Evolutionary conservation across 2,888 invertebrate genomes (phyloP).

Genomic region (Nephrotoma guestfalica): DNA sequence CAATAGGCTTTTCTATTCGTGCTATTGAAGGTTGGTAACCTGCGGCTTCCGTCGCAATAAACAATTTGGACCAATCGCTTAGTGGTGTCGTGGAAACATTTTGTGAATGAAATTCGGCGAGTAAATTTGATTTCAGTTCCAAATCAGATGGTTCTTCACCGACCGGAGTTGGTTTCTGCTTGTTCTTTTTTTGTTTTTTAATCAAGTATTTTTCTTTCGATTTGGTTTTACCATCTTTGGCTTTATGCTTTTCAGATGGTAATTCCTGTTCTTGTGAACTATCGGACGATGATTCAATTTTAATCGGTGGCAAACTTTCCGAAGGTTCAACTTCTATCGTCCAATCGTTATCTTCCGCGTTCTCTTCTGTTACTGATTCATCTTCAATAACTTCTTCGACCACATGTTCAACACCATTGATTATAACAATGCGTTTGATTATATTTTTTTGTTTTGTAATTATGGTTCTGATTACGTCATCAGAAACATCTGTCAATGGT

Average conservation of each 20-base stretch:
- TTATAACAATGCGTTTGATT: slow-evolving; percentile 57
- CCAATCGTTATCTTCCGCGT: background rate
- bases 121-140: background rate
- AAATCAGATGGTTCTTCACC: background rate
- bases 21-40: background rate
- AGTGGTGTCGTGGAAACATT: background rate
- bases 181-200: background rate
- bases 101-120: background rate
- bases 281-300: background rate
- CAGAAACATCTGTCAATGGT: slow-evolving; percentile 36
- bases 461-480: slow-evolving; percentile 66
- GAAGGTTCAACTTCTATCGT: background rate
- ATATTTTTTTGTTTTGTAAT: slow-evolving; percentile 59
- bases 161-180: background rate
- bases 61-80: background rate
- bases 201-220: background rate
- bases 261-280: background rate
- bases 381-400: slow-evolving; percentile 70
- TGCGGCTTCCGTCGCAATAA: background rate
- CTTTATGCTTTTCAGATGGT: background rate
- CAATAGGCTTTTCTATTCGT: background rate
- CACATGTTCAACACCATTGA: slow-evolving; percentile 71
- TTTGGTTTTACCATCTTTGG: background rate
- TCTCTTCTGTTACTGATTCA: background rate
- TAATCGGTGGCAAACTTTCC: background rate